Conservation (phyloP, 2,888 invertebrate species). For the Agrotis exclamationis region DNA sequence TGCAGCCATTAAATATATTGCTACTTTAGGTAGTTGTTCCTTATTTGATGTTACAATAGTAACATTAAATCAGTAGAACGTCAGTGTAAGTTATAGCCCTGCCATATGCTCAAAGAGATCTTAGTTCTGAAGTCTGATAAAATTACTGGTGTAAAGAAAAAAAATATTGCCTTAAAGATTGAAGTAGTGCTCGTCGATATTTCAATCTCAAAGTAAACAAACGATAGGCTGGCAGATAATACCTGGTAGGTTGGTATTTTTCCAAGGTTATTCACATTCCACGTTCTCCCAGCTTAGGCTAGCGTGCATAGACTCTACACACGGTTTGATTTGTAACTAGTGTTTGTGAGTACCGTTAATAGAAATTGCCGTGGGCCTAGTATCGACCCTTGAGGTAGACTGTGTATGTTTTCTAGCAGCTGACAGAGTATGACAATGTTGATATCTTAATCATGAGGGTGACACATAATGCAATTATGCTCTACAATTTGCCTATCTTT, state of each 20-base stretch:
- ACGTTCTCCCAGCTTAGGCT: conserved; percentile 76
- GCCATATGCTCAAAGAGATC: conserved; percentile 37
- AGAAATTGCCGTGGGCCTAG: conserved; percentile 16
- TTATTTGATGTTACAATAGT: conserved; percentile 51
- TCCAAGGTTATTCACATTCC: conserved; percentile 82
- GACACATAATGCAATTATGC: conserved; percentile 9
- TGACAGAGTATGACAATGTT: conserved; percentile 5
- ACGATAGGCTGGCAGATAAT: conserved; percentile 36
- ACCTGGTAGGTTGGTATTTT: conserved; percentile 49
- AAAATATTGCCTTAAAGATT: conserved; percentile 23
- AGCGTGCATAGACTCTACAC: conserved; percentile 73
- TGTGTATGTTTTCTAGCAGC: background rate
- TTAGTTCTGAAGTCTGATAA: conserved; percentile 28
- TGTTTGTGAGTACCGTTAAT: conserved; percentile 24
- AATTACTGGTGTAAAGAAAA: conserved; percentile 33
- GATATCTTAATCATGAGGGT: background rate
- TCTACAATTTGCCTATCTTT: conserved; percentile 26
- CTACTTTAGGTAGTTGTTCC: conserved; percentile 31
- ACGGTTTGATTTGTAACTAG: conserved; percentile 38
- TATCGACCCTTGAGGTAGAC: conserved; percentile 21
- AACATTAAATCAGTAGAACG: conserved; percentile 50
- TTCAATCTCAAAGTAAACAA: conserved; percentile 55
- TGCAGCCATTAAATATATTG: conserved; percentile 23
- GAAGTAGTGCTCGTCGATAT: conserved; percentile 41
- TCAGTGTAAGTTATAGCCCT: conserved; percentile 38